Evolutionary conservation across 2,888 invertebrate species (phyloP).

Genomic region (Synanthedon myopaeformis): DNA sequence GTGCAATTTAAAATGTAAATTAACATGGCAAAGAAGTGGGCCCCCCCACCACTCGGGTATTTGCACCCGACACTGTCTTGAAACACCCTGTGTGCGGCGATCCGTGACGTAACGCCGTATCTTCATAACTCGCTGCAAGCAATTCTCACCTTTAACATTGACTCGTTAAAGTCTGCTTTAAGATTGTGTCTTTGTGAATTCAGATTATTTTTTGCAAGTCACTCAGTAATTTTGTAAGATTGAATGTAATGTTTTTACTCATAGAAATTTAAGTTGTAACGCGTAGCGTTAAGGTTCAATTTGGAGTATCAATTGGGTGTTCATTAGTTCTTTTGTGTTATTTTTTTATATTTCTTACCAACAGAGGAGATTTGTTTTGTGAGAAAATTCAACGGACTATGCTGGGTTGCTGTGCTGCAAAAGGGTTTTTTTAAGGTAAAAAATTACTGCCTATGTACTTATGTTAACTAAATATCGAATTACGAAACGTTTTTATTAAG

Average conservation of each 20-base stretch:
- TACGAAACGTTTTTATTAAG: no score
- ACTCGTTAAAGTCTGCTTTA: background rate
- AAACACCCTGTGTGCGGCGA: conserved; percentile 27
- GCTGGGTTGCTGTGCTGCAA: conserved; percentile 9
- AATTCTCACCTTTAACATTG: no score
- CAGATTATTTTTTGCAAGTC: background rate
- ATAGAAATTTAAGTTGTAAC: no score
- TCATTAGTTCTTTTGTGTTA: conserved; percentile 34
- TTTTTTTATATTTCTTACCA: conserved; percentile 56
- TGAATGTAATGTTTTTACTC: background rate
- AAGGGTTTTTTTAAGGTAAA: no score
- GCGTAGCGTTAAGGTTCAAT: conserved; percentile 15
- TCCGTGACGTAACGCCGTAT: background rate
- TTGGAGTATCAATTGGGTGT: conserved; percentile 13
- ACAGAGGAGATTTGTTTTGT: conserved; percentile 48
- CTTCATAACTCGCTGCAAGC: no score
- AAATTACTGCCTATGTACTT: no score
- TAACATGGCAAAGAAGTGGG: conserved; percentile 68
- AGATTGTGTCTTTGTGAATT: background rate
- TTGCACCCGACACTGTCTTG: conserved; percentile 51
- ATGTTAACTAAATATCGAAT: no score
- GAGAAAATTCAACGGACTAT: conserved; percentile 37
- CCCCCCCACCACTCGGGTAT: conserved; percentile 40
- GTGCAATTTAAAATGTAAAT: conserved; percentile 73
- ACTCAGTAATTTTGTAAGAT: background rate